Evolutionary conservation across 2,888 invertebrate genomes (phyloP), one percentile per base, ranked within the genome.

Genomic region (Diploptera punctata): DNA sequence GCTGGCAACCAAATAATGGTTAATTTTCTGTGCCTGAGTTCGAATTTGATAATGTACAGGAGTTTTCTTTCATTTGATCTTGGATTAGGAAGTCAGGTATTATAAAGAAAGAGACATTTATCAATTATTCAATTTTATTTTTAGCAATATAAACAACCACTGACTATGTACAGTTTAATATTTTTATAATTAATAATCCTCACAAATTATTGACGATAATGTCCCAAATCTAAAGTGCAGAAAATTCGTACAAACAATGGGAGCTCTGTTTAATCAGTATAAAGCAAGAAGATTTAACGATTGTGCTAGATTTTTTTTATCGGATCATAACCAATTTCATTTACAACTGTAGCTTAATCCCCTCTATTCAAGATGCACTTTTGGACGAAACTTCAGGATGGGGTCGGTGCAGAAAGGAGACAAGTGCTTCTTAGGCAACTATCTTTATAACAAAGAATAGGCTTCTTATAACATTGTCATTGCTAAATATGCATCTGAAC

Each of bases 141-240:
- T 73, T 73, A 75, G 75, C 75, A 75, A 75, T 75, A 75, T 75
- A 75, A 75, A 75, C 75, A 75, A 75, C 70, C 70, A 75, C 47
- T 68, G 52, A 73, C 75, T 75, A 72, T 75, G 26, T 73, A 75
- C 73, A 75, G n/a, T 57, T 73, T 65, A 33, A 60, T 43, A 69
- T 54, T 72, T 67, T 60, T 65, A 67, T 71, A 65, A 57, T 44
- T 70, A 67, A 68, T 68, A 57, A 68, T 68, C 54, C 62, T 68
- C 43, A 52, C 47, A 43, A 57, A 68, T 68, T 57, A 68, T 68
- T 68, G 38, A 68, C 54, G 19, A 68, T 49, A 29, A 67, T 52
- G 57, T 54, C 19, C 33, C 52, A 70, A 65, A 71, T 69, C 71
- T 73, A 70, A 61, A 57, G 73, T 73, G 71, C 72, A 72, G 72